Evolutionary conservation across 2,113 vertebrate genomes (phyloP), one percentile per base, ranked within the genome.

Genomic region (Microtus pennsylvanicus): DNA sequence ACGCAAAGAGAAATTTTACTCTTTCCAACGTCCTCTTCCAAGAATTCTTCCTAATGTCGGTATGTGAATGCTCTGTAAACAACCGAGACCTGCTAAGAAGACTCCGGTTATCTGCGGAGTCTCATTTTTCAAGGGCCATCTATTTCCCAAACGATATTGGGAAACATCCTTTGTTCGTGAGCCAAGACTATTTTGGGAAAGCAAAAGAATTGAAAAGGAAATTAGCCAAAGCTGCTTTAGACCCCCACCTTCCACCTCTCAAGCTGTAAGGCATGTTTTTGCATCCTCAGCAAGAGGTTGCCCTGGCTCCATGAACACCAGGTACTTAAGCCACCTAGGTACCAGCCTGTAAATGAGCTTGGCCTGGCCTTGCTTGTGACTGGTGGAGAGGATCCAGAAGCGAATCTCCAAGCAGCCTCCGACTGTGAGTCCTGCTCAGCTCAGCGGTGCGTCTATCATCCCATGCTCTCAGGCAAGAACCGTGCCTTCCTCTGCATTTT

Each of bases 111-210:
- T 47, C 93, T 82, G 65, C 69, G 65, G 75, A 82, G 30, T 76
- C 87, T 82, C 45, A 78, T 74, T 88, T 93, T 93, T 67, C 95
- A 78, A 78, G 87, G 82, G 33, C 55, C 26, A 75, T 58, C 38
- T 72, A 11, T 78, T 88, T 93, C 65, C 33, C 24, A n/a, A 75
- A 87, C 13, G 24, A 67, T 47, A 38, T 75, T 95, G 28, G 47
- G 87, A 83, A 90, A 70, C 28, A 91, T 55, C 42, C 76, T 87
- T 96, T 74, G 47, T 92, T 93, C 90, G 50, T 13, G 1, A 42
- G 7, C 63, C 82, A 83, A 90, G 61, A 90, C 63, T 75, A 86
- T 69, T 63, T 42, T 1, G 24, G 42, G 69, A 35, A 90, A 82
- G 61, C 45, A 65, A 45, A n/a, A 78, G 7, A 67, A 13, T 65